A percentile compares a stretch with the other conserved stretches of the same genome.
Conservation (phyloP, 1,140 invertebrate species). For the Araneus ventricosus region DNA sequence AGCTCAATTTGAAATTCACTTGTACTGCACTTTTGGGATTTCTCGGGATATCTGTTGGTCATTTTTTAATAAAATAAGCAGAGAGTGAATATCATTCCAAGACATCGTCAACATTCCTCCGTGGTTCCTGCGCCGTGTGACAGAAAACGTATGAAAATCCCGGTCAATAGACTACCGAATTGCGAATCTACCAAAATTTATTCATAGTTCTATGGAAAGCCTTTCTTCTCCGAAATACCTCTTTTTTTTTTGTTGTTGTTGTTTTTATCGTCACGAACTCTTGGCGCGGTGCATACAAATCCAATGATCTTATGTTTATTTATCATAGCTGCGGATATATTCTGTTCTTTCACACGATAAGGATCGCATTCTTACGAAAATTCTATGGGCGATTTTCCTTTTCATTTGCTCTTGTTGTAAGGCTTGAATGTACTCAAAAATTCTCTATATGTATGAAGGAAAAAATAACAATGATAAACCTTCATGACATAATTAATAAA, state of each 20-base stretch:
- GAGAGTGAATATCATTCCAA: not conserved
- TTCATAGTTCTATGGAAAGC: not conserved
- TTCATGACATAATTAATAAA: too few species aligned
- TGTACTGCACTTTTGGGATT: not conserved
- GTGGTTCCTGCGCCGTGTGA: not conserved
- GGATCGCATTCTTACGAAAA: not conserved
- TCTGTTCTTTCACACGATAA: not conserved
- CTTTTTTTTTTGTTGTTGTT: too few species aligned
- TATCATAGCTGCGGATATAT: not conserved
- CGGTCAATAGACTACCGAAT: not conserved
- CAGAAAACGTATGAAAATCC: not conserved
- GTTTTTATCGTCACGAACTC: slow-evolving; percentile 13
- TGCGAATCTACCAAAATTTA: not conserved
- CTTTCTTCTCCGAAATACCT: not conserved
- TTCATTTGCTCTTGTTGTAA: too few species aligned
- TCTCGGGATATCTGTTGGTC: not conserved
- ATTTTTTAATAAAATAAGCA: too few species aligned
- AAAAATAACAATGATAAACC: too few species aligned
- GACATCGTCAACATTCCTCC: not conserved
- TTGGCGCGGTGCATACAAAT: not conserved
- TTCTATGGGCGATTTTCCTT: too few species aligned
- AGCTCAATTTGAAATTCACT: not conserved
- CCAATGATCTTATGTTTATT: slow-evolving; percentile 19
- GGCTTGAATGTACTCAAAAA: too few species aligned
- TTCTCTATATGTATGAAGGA: too few species aligned